Base-by-base conservation (phyloP, 2,888 invertebrate genomes). In the Sympetrum striolatum region DNA sequence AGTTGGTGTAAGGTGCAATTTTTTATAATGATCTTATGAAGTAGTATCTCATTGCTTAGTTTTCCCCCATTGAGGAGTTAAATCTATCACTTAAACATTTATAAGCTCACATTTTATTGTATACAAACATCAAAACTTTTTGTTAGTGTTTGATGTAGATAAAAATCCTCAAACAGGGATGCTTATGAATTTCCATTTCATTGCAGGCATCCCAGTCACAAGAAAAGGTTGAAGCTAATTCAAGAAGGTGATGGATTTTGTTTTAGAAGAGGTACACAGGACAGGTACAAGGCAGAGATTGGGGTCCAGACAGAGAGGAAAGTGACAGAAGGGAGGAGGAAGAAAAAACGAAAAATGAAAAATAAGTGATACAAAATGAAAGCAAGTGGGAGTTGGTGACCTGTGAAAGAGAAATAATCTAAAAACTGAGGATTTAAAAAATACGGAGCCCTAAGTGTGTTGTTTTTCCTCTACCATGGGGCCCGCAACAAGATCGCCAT, bases 211-310 rank as follows among this genome's bases (percentile, higher is more conserved):
- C n/a, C 44, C 37, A 80, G n/a, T 39, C 37, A 37, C 12, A 35
- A 18, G 92, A 92, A 92, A 91, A 92, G 92, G 92, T 91, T 92
- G 90, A 91, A 90, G 91, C 92, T 92, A 92, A 92, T 92, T 92
- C 92, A 92, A 92, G 91, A 91, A 92, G 82, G 92, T 91, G 91
- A 91, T 90, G 82, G 81, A 80, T 58, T 90, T 90, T 82, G 90
- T 79, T 91, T 91, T 91, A 90, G 90, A 80, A 90, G 90, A 44
- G 91, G 91, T n/a, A n/a, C n/a, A n/a, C 81, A 81, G 90, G 31
- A 90, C 90, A 90, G 64, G 64, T 60, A 37, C 73, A 60, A 31
- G 86, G n/a, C 64, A 53, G 73, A 25, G 58, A 86, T 44, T 31
- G 39, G 44, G 80, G 91, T 90, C 90, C 39, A 37, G 80, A 90